Conservation (phyloP, 2,888 invertebrate species). For the Junonia oenone region DNA sequence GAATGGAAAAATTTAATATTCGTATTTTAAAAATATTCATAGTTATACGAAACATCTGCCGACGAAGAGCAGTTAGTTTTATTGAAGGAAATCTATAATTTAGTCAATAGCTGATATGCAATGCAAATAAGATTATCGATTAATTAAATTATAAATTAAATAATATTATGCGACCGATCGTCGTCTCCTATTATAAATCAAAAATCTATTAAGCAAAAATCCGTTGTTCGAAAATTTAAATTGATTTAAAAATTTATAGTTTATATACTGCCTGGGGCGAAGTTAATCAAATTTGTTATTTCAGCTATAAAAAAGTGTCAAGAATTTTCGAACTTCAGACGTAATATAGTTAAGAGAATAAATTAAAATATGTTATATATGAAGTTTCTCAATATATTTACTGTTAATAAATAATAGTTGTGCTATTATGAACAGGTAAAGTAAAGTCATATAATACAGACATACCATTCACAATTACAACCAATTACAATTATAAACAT, state of each 20-base stretch:
- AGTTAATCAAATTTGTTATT: constrained; percentile 11
- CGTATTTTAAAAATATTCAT: constrained; percentile 14
- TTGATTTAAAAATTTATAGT: constrained; percentile 6
- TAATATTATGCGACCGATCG: constrained; percentile 11
- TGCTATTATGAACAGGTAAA: no score
- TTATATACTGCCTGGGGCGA: constrained; percentile 1
- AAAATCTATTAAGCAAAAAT: constrained; percentile 17
- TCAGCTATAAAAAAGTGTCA: not conserved
- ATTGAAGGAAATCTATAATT: constrained; percentile 15
- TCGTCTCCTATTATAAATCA: constrained; percentile 15
- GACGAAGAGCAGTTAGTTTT: constrained; percentile 6
- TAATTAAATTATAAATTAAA: constrained; percentile 23
- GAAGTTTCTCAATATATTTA: not conserved
- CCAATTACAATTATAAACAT: no score
- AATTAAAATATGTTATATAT: not conserved
- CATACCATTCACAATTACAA: no score
- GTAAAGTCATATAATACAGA: no score
- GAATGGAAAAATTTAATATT: constrained; percentile 28
- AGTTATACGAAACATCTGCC: constrained; percentile 18
- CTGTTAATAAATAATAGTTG: no score
- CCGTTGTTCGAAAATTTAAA: constrained; percentile 13
- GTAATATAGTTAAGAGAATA: constrained; percentile 3
- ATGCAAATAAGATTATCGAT: constrained; percentile 24
- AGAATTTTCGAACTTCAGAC: not conserved
- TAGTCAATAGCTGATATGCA: constrained; percentile 17